phyloP scores from a whole-genome alignment of 92 coral and sea anemone genomes.

The Desmophyllum pertusum region DNA sequence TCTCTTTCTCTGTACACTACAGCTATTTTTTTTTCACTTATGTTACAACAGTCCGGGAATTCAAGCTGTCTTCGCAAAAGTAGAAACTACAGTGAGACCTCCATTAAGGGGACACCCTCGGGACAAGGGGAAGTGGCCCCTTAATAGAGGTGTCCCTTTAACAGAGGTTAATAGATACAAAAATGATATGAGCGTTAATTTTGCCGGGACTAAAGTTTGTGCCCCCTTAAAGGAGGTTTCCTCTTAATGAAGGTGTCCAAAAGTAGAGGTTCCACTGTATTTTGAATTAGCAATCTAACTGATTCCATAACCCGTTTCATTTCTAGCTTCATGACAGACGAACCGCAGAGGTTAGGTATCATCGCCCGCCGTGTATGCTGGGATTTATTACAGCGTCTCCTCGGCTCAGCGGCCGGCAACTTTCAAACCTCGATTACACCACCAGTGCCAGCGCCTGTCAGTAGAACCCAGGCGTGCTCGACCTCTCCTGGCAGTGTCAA shows the following conservation, averaged over 20 bases:
- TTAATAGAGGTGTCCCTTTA: too few relatives aligned
- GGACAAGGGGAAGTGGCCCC: too few relatives aligned
- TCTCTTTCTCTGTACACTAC: background rate
- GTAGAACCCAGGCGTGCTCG: slow-evolving; percentile 36
- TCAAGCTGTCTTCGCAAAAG: too few relatives aligned
- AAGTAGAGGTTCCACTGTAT: too few relatives aligned
- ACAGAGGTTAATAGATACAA: too few relatives aligned
- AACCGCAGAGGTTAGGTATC: slow-evolving; percentile 46
- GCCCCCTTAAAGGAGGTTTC: too few relatives aligned
- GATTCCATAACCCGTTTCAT: background rate
- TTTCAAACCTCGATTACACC: slow-evolving; percentile 25
- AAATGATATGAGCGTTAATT: too few relatives aligned
- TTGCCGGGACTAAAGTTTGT: too few relatives aligned
- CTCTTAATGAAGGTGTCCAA: too few relatives aligned
- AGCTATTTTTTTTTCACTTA: background rate
- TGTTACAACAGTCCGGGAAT: background rate
- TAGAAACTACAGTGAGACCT: too few relatives aligned
- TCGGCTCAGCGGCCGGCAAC: slow-evolving; percentile 79
- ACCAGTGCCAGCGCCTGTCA: slow-evolving; percentile 12
- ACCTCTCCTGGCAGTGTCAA: slow-evolving; percentile 17
- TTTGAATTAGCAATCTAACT: too few relatives aligned
- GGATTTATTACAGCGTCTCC: slow-evolving; percentile 81
- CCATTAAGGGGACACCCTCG: too few relatives aligned
- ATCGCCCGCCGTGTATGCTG: slow-evolving; percentile 80
- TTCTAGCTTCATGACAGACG: slow-evolving; percentile 34